Base-by-base conservation (phyloP, 2,113 vertebrate species). In the Aptenodytes forsteri region DNA sequence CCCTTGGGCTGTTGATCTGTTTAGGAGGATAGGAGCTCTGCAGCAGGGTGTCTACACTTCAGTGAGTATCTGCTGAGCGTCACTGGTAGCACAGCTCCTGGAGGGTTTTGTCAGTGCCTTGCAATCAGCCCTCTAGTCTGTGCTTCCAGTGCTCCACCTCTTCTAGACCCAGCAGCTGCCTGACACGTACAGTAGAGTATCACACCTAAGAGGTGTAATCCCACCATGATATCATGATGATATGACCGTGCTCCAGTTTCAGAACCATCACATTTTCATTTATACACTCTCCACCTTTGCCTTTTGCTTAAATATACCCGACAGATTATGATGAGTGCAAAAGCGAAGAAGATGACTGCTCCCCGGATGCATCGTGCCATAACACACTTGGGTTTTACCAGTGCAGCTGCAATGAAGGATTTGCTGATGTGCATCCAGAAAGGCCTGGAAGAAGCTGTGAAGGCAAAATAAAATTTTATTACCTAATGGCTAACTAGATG, bases 271-370 rank as follows among this genome's bases (percentile, higher is more conserved):
- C 11, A 7, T 80, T 94, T 79, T 70, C 11, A 42, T 56, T 94
- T 49, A 46, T 23, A 18, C 2, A 13, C 10, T 73, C 25, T 87
- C 17, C 54, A 50, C 19, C 42, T 54, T 55, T 81, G 13, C 17
- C 25, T 82, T 86, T 82, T 86, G 13, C 55, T 83, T 72, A 47
- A 83, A 92, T 82, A 79, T 56, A 46, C 59, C 83, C 46, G 16
- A 95, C 84, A 98, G 99, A 99, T 98, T 98, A 97, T 32, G 83
- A 99, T 54, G 99, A 99, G 93, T 99, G 99, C 75, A n/a, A 66
- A 15, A 71, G 36, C 1, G 19, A 69, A 16, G 97, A 98, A 54
- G 95, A 98, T 3, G 99, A 99, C 96, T 99, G 99, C 56, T 98
- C 97, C 54, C 96, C 66, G 0, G 96, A 97, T 89, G 98, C 98